A percentile compares a stretch with the other conserved stretches of the same genome.
These are phyloP conservation scores for Enteromius mattozi DNA, from an alignment of 2,797 vertebrate species.

Conservation along the genomic window DNA sequence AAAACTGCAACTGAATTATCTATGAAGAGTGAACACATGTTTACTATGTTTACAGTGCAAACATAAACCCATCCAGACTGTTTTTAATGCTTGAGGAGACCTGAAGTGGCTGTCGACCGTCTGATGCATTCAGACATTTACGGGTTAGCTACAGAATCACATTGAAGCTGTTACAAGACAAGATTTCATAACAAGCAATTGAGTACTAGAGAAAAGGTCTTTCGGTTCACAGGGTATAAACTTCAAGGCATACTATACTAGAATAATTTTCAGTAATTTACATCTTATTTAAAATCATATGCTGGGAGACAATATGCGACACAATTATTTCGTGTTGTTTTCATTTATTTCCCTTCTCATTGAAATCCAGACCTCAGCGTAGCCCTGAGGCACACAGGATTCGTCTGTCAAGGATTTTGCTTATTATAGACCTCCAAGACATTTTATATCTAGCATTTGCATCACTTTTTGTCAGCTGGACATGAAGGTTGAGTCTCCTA, in stretches of 20 bases:
- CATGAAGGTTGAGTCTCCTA: background rate
- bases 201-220: background rate
- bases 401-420: background rate
- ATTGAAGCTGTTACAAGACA: constrained; percentile 7
- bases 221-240: constrained; percentile 1
- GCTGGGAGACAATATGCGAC: background rate
- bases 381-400: background rate
- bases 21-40: constrained; percentile 10
- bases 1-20: background rate
- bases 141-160: background rate
- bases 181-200: constrained; percentile 21
- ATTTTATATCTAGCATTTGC: background rate
- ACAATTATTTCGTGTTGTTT: background rate
- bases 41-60: constrained; percentile 37
- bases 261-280: background rate
- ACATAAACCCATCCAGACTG: constrained; percentile 24
- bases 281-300: background rate
- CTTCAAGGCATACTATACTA: background rate
- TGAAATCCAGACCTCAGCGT: background rate
- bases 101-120: constrained; percentile 22
- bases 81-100: constrained; percentile 35
- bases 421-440: background rate
- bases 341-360: background rate
- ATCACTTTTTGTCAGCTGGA: background rate
- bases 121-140: constrained; percentile 23